Evolutionary conservation across 2,888 invertebrate species (phyloP), one percentile per base, ranked within the genome.

Genomic region (Synergus umbraculus): DNA sequence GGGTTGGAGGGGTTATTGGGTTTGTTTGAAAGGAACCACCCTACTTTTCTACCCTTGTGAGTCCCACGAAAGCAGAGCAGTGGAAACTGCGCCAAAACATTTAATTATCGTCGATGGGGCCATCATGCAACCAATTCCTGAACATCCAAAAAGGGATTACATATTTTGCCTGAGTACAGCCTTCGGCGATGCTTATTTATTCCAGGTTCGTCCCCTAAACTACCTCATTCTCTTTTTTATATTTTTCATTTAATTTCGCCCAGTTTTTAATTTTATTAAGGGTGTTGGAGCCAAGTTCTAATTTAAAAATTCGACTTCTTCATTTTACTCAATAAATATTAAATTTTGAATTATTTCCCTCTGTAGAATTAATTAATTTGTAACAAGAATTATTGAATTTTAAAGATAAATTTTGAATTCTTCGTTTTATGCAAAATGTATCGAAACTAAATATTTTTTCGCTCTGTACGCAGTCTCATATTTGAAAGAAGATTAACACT

Each of bases 1-100:
- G 66, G 98, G 98, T 85, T 99, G 99, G 99, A 98, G 98, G 93
- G 98, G 98, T 84, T 99, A 99, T 93, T 99, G 98, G 98, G 98
- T 99, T 78, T 98, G 98, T 93, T 94, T 99, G 88, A 99, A 98
- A 93, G 99, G 99, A 87, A 98, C 98, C 81, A 98, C 98, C 69
- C 94, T 99, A 81, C 95, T 98, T 81, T 99, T 99, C 93, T 98
- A 98, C 93, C 98, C 98, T 3, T 98, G 98, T 93, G 98, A 98
- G 92, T 97, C 97, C 65, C 95, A 97, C 84, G 98, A 98, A 92
- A 97, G 97, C 69, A 95, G 97, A 84, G 96, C 97, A 58, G 97
- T 97, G 83, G 98, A 98, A 92, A 97, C 97, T 60, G 97, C 98
- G 66, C 98, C 98, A 78, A 98, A 98, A 93, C 98, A 98, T 93